These are phyloP conservation scores for Megaleporinus macrocephalus DNA, from an alignment of 2,113 vertebrate genomes.

Conservation along the genomic window DNA sequence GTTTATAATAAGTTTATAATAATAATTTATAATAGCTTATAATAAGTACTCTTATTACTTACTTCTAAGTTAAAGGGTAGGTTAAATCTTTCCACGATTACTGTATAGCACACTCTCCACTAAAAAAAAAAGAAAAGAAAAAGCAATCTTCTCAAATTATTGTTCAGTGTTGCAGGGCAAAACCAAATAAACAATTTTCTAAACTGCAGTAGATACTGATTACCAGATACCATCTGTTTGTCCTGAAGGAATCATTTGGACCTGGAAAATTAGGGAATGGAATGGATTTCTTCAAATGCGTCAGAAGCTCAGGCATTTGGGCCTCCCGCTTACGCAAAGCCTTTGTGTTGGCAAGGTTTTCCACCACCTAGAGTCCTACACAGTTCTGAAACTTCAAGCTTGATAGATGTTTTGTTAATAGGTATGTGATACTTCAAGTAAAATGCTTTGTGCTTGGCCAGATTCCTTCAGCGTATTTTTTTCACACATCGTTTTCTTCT, in stretches of 20 bases:
- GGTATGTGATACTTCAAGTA: not conserved
- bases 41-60: too few relatives aligned
- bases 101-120: conserved; percentile 14
- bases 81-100: conserved; percentile 12
- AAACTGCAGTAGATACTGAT: conserved; percentile 35
- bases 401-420: not conserved
- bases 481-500: not conserved
- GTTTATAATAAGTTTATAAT: too few relatives aligned
- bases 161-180: conserved; percentile 66
- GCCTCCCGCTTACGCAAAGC: conserved; percentile 20
- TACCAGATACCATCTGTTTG: conserved; percentile 65
- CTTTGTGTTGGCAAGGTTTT: conserved; percentile 4
- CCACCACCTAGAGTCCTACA: conserved; percentile 7
- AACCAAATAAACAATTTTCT: conserved; percentile 68
- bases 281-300: conserved; percentile 52
- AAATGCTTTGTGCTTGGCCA: not conserved
- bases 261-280: conserved; percentile 60
- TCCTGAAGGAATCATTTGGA: conserved; percentile 57
- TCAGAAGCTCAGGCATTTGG: conserved; percentile 44
- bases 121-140: not conserved
- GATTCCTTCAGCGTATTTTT: not conserved
- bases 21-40: too few relatives aligned
- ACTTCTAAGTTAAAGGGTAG: not conserved
- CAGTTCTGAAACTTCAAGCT: too few relatives aligned
- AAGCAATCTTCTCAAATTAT: conserved; percentile 18